phyloP scores from a whole-genome alignment of 2,113 vertebrate species.

The Herpailurus yagouaroundi region DNA sequence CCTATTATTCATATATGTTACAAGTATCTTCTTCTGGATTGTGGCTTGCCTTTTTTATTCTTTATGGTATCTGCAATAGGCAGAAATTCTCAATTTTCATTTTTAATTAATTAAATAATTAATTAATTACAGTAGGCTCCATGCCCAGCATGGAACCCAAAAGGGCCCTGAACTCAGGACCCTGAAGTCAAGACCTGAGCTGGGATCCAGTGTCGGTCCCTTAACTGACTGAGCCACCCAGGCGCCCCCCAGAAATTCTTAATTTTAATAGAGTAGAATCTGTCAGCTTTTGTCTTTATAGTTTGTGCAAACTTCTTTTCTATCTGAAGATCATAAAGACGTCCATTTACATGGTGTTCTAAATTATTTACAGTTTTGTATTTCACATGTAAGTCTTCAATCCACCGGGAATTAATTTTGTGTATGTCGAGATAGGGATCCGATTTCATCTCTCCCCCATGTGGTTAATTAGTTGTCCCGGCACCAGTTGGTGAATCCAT shows the following conservation, averaged over 20 bases:
- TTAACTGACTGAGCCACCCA: too few species aligned
- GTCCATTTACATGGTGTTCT: not conserved
- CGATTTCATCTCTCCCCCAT: not conserved
- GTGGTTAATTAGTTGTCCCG: not conserved
- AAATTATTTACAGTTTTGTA: not conserved
- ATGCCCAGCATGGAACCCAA: too few species aligned
- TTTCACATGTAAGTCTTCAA: not conserved
- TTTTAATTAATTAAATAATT: too few species aligned
- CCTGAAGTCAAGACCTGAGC: too few species aligned
- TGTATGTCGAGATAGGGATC: not conserved
- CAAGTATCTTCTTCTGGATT: not conserved
- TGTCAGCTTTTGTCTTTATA: not conserved
- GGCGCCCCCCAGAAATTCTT: not conserved
- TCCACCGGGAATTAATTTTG: not conserved
- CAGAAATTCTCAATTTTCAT: not conserved
- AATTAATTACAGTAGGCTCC: too few species aligned
- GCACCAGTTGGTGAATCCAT: not conserved
- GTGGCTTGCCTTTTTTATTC: not conserved
- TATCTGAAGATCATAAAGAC: not conserved
- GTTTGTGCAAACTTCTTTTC: not conserved
- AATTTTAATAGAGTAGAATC: not conserved
- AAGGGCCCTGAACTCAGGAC: too few species aligned
- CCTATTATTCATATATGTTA: not conserved
- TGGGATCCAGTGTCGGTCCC: too few species aligned
- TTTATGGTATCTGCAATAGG: not conserved